A percentile compares a stretch with the other conserved stretches of the same genome.
Conservation (phyloP, 2,888 invertebrate genomes). For the Alsophila aescularia region DNA sequence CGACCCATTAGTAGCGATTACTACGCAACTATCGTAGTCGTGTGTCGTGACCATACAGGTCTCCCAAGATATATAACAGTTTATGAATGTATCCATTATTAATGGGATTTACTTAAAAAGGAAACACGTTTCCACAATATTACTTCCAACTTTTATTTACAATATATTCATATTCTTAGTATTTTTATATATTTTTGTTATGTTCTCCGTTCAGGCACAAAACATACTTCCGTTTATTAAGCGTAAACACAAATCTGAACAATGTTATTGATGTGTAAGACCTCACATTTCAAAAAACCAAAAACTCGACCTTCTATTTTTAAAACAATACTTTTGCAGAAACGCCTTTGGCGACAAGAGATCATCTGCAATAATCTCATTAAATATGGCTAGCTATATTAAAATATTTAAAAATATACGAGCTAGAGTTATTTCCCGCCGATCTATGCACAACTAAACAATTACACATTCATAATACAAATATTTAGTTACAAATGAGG, state of each 20-base stretch:
- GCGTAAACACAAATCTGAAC: slow-evolving; percentile 59
- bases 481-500: slow-evolving; percentile 7
- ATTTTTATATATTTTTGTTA: slow-evolving; percentile 56
- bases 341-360: slow-evolving; percentile 70
- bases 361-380: slow-evolving; percentile 72
- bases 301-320: slow-evolving; percentile 46
- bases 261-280: slow-evolving; percentile 52
- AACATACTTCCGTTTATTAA: slow-evolving; percentile 59
- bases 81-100: no score
- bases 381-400: slow-evolving; percentile 31
- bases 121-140: slow-evolving; percentile 47
- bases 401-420: slow-evolving; percentile 22
- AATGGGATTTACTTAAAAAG: slow-evolving; percentile 1
- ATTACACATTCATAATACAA: slow-evolving; percentile 13
- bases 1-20: no score
- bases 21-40: no score
- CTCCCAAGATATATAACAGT: no score
- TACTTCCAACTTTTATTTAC: slow-evolving; percentile 76
- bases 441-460: slow-evolving; percentile 30
- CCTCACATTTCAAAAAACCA: slow-evolving; percentile 65
- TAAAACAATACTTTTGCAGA: slow-evolving; percentile 54
- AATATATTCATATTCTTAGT: slow-evolving; percentile 83
- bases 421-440: slow-evolving; percentile 27
- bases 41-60: no score
- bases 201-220: slow-evolving; percentile 76